Base-by-base conservation (phyloP, 1,140 invertebrate species). In the Bombus picipes region DNA sequence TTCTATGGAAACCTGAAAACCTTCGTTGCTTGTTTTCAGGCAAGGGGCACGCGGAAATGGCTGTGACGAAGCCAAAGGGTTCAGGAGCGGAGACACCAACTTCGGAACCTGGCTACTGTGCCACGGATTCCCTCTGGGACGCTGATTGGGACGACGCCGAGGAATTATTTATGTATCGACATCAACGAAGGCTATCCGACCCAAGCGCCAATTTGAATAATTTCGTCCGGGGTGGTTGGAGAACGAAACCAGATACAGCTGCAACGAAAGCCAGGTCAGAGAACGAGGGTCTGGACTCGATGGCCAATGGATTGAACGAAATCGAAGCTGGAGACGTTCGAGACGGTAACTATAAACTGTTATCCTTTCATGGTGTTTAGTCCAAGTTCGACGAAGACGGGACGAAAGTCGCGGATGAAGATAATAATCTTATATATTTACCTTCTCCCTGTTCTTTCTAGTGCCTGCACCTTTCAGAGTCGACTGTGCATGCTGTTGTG, bases 21-120 rank as follows among this genome's bases (percentile, higher is more conserved):
- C 9, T 43, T 65, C 5, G 28, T 18, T 18, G 15, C 25, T 12
- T 6, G 0, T 5, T 59, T 78, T 13, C 68, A 94, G 94, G 98
- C 22, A 99, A 99, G 96, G 99, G 99, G 0, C 98, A 99, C 95
- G 99, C 99, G 1, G 99, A 99, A 96, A 99, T 99, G 98, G 99
- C 99, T 8, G 98, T 99, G 39, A 98, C 98, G 6, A 97, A 99
- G 94, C 97, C 98, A 88, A 97, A 98, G 96, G 97, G 97, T 71
- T 97, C 98, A 15, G 99, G 98, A 3, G 98, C 98, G 13, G 99
- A 99, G 94, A 99, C 99, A 5, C 98, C 98, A 4, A 98, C 98
- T 86, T 98, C 98, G n/a, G 98, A 99, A 93, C 98, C 98, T 0
- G 98, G 98, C 32, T 97, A 97, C 89, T 97, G 97, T 92, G 97